Conservation (phyloP, 2,797 vertebrate genomes). For the Kryptopterus vitreolus region DNA sequence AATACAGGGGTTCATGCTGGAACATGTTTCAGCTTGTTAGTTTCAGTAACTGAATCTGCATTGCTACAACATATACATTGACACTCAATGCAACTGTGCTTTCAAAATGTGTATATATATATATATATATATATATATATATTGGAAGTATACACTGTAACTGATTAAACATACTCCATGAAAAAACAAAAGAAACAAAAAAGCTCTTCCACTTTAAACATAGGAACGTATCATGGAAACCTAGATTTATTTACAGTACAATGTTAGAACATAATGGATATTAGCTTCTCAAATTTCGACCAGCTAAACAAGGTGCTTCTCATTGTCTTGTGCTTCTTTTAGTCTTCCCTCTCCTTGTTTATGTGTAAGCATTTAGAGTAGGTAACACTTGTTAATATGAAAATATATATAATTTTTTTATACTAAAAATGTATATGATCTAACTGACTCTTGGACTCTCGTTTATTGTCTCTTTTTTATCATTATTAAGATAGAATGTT, state of each 20-base stretch:
- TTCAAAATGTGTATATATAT: too few relatives aligned
- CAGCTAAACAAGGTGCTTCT: constrained; percentile 17
- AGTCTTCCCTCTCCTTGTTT: too few relatives aligned
- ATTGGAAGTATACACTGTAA: not conserved
- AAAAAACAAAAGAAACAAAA: not conserved
- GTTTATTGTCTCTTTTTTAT: too few relatives aligned
- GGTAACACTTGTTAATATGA: too few relatives aligned
- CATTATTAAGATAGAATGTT: too few relatives aligned
- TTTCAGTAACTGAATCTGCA: not conserved
- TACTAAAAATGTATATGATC: too few relatives aligned
- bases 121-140: too few relatives aligned
- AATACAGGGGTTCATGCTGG: not conserved
- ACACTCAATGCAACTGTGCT: not conserved
- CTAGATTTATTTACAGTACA: constrained; percentile 20
- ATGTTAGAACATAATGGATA: not conserved
- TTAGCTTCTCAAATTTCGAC: constrained; percentile 4
- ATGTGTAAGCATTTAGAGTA: too few relatives aligned
- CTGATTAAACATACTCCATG: not conserved
- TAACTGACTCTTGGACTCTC: too few relatives aligned
- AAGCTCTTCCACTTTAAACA: not conserved
- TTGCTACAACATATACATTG: not conserved
- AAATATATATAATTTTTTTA: too few relatives aligned
- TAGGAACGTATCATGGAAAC: constrained; percentile 48
- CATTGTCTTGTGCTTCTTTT: too few relatives aligned
- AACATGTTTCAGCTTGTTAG: not conserved